Conservation (phyloP, 2,797 vertebrate genomes). For the Onychomys arenicola region DNA sequence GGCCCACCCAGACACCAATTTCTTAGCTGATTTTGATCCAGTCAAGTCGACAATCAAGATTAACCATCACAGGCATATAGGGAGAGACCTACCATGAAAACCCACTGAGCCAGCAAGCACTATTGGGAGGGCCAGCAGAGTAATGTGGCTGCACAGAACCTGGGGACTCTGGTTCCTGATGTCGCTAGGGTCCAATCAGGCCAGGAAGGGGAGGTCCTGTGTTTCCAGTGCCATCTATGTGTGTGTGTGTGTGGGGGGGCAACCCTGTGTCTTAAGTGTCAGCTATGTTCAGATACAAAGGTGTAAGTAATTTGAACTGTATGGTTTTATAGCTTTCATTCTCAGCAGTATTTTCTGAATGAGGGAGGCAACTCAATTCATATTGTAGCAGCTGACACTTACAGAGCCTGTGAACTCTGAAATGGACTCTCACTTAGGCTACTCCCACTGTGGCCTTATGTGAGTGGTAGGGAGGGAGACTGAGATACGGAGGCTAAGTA, state of each 20-base stretch:
- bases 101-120: background rate
- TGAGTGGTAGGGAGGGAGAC: background rate
- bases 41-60: background rate
- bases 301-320: too few relatives aligned
- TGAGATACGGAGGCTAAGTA: background rate
- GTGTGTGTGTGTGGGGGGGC: too few relatives aligned
- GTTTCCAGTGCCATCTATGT: background rate
- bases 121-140: background rate
- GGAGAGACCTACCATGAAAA: background rate
- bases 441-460: too few relatives aligned
- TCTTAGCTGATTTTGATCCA: background rate
- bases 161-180: too few relatives aligned
- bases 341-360: background rate
- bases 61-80: background rate
- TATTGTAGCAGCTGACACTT: fast-evolving
- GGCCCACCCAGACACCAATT: background rate
- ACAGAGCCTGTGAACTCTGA: background rate
- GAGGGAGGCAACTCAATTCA: fast-evolving
- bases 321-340: background rate
- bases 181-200: too few relatives aligned
- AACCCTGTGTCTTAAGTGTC: background rate
- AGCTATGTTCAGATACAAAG: background rate
- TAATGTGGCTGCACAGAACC: background rate
- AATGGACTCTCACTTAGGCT: background rate
- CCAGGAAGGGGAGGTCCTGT: background rate